Evolutionary conservation across 2,888 invertebrate genomes (phyloP).

Genomic region (Deroplatys truncata): DNA sequence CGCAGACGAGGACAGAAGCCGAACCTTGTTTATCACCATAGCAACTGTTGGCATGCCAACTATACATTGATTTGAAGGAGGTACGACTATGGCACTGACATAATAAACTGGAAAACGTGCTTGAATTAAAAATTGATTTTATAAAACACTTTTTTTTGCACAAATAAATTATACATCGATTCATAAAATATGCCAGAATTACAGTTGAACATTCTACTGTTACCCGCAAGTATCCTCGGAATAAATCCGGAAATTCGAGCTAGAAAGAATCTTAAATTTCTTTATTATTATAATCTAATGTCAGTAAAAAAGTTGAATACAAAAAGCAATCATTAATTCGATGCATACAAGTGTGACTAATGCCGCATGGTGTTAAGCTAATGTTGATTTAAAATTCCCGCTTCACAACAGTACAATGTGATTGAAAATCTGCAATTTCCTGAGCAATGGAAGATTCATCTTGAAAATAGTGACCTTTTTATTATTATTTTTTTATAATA

Average conservation of each 20-base stretch:
- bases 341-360: neutral
- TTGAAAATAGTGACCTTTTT: neutral
- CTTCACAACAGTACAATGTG: neutral
- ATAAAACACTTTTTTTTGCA: neutral
- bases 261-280: neutral
- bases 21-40: conserved; percentile 27
- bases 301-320: too few species aligned
- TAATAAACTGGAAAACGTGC: neutral
- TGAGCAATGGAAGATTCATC: neutral
- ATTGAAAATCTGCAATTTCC: neutral
- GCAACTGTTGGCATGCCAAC: conserved; percentile 38
- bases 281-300: neutral
- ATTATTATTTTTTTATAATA: neutral
- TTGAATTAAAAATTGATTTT: neutral
- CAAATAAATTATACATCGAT: neutral
- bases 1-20: conserved; percentile 1
- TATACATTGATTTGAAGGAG: conserved; percentile 47
- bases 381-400: neutral
- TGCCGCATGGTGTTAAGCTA: neutral
- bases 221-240: neutral
- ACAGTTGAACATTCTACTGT: neutral
- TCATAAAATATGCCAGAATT: neutral
- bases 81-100: neutral
- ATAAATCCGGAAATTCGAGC: neutral
- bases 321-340: too few species aligned